Conservation (phyloP, 53 echinoderm and acorn worm species). For the Arbacia lixula region DNA sequence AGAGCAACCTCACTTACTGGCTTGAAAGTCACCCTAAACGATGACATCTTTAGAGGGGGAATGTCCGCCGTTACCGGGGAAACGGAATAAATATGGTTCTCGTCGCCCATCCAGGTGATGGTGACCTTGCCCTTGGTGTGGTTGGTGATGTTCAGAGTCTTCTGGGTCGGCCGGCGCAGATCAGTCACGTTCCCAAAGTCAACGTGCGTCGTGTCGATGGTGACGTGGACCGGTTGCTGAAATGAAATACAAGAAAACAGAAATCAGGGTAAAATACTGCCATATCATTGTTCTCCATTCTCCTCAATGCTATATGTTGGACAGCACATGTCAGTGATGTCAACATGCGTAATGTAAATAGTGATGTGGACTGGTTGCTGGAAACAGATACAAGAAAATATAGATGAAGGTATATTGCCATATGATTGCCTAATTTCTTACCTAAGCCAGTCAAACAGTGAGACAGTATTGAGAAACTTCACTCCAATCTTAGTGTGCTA, state of each 20-base stretch:
- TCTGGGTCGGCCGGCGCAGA: conserved; percentile 73
- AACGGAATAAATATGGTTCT: conserved; percentile 78
- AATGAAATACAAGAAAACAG: not conserved
- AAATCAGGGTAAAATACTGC: too few species aligned
- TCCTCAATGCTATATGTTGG: too few species aligned
- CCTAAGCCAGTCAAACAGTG: too few species aligned
- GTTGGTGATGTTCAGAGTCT: conserved; percentile 95
- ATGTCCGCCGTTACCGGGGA: conserved; percentile 83
- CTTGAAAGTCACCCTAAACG: conserved; percentile 91
- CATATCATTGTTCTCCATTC: too few species aligned
- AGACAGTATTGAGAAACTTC: too few species aligned
- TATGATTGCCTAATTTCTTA: too few species aligned
- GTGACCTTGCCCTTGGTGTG: conserved; percentile 97
- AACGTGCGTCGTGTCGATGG: conserved; percentile 78
- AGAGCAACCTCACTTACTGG: conserved; percentile 75
- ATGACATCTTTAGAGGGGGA: conserved; percentile 98
- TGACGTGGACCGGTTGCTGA: conserved; percentile 80
- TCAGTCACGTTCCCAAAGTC: conserved; percentile 89
- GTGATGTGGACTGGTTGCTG: too few species aligned
- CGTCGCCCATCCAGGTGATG: conserved; percentile 88
- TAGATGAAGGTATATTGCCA: too few species aligned
- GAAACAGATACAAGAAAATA: too few species aligned
- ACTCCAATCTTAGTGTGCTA: too few species aligned
- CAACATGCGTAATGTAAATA: too few species aligned
- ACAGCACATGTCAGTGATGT: too few species aligned